Evolutionary conservation across 2,888 invertebrate genomes (phyloP).

Genomic region (Leucoma salicis): DNA sequence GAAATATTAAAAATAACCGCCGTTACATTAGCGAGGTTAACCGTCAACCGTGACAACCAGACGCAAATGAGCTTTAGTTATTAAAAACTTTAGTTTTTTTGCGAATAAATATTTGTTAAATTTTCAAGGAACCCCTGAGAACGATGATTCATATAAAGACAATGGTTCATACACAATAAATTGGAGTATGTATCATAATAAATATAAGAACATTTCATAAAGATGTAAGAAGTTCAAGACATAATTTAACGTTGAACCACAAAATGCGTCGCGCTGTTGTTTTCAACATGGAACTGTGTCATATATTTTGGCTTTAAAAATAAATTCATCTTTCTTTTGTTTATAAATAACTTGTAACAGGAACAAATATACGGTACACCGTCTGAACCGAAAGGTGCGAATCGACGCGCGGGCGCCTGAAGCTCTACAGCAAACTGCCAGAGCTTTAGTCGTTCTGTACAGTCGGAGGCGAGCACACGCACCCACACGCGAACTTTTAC

Average conservation of each 20-base stretch:
- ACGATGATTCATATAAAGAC: slow-evolving; percentile 9
- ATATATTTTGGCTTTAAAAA: slow-evolving; percentile 65
- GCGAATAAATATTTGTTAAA: slow-evolving; percentile 14
- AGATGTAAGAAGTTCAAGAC: slow-evolving; percentile 19
- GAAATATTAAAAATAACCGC: slow-evolving; percentile 41
- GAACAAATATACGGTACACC: slow-evolving; percentile 76
- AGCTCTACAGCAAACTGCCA: slow-evolving; percentile 43
- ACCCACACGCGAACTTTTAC: slow-evolving; percentile 44
- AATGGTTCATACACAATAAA: no score
- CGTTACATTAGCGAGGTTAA: slow-evolving; percentile 43
- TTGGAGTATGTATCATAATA: no score
- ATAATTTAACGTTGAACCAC: slow-evolving; percentile 21
- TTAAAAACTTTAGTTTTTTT: slow-evolving; percentile 10
- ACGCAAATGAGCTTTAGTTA: slow-evolving; percentile 30
- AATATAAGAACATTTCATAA: no score
- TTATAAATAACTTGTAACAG: slow-evolving; percentile 78
- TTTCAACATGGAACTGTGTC: slow-evolving; percentile 68
- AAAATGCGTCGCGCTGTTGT: slow-evolving; percentile 43
- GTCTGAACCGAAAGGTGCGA: slow-evolving; percentile 74
- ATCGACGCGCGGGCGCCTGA: slow-evolving; percentile 51
- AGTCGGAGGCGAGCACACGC: slow-evolving; percentile 59
- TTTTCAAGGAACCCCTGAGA: slow-evolving; percentile 2
- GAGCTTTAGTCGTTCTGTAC: slow-evolving; percentile 61
- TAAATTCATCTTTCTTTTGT: slow-evolving; percentile 72
- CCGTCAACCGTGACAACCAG: slow-evolving; percentile 41